These are phyloP conservation scores for Apostichopus parvimensis DNA, from an alignment of 35 echinoderm and acorn worm species.

Conservation along the genomic window DNA sequence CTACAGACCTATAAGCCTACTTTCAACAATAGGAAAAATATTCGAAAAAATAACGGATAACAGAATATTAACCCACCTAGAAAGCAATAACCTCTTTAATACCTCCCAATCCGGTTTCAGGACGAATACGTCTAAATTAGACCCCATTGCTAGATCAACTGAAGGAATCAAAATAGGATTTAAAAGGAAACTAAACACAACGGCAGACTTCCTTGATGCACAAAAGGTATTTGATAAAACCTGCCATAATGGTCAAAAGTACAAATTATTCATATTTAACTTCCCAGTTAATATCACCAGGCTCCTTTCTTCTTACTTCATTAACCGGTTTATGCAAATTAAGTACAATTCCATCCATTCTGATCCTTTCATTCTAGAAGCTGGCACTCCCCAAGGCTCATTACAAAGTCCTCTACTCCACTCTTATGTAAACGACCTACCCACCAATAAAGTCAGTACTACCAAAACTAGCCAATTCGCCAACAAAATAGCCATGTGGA, in stretches of 20 bases:
- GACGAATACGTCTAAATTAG: neutral
- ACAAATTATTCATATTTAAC: neutral
- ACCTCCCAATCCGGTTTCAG: constrained; percentile 1
- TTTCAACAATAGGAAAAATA: neutral
- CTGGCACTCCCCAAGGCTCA: constrained; percentile 15
- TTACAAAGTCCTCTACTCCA: constrained; percentile 1
- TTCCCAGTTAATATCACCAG: neutral
- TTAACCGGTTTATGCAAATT: neutral
- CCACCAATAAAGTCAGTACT: neutral
- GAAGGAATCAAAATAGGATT: constrained; percentile 23
- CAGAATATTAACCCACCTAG: neutral
- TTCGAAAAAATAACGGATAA: constrained; percentile 23
- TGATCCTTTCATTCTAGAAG: neutral
- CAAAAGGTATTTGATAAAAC: constrained; percentile 35
- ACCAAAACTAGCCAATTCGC: neutral
- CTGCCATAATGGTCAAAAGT: constrained; percentile 18
- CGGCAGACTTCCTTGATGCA: neutral
- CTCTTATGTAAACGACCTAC: neutral
- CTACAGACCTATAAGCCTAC: constrained; percentile 20
- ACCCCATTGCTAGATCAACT: neutral
- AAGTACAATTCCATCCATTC: neutral
- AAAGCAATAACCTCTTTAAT: neutral
- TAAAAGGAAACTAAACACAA: neutral
- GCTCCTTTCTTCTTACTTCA: neutral
- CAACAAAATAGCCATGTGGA: neutral